Percentiles rank a stretch among this genome's conserved stretches.
phyloP scores from a whole-genome alignment of 1,140 invertebrate species.

The Heliconius nattereri region DNA sequence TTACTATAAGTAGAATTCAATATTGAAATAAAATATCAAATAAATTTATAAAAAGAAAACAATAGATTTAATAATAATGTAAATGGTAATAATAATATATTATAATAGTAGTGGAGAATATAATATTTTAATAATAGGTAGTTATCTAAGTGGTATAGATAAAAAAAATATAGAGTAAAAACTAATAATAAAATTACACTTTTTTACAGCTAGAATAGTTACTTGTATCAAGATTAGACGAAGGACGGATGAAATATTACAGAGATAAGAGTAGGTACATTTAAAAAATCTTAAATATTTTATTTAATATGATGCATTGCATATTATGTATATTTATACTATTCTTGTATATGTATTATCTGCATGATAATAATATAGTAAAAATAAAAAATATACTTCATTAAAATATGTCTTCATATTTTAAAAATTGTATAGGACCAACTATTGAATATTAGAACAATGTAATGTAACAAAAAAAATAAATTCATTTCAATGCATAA shows the following conservation, averaged over 20 bases:
- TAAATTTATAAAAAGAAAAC: background rate
- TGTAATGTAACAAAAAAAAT: background rate
- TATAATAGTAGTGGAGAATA: background rate
- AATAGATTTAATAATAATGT: background rate
- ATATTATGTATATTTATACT: background rate
- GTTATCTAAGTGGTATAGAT: too few relatives aligned
- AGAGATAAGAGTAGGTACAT: background rate
- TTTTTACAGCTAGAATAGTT: background rate
- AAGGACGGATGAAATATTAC: conserved; percentile 6
- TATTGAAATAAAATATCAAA: background rate
- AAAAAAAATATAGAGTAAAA: background rate
- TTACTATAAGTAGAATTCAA: background rate
- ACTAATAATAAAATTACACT: background rate
- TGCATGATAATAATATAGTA: background rate
- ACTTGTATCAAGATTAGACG: background rate
- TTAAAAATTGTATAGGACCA: too few relatives aligned
- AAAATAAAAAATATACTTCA: background rate
- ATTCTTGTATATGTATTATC: background rate
- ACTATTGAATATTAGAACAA: background rate
- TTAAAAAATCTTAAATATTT: background rate
- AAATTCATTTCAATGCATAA: background rate
- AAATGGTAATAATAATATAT: background rate
- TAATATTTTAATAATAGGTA: background rate
- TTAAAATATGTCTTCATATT: background rate
- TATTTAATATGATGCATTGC: background rate